These are phyloP conservation scores for Pristionchus pacificus DNA, from an alignment of 1,140 invertebrate genomes.

Conservation along the genomic window DNA sequence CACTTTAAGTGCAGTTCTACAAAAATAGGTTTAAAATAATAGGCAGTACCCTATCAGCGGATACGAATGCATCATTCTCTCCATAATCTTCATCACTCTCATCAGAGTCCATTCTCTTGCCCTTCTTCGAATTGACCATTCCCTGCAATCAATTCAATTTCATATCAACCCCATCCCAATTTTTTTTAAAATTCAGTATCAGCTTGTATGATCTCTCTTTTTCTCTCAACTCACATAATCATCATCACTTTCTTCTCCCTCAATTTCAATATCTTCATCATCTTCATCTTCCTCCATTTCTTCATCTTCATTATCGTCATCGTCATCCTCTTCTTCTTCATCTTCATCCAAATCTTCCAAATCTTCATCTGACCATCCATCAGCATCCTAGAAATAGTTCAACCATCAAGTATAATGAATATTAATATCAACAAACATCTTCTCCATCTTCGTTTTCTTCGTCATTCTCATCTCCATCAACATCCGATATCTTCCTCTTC, in stretches of 20 bases:
- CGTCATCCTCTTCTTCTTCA: slow-evolving; percentile 58
- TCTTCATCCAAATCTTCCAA: slow-evolving; percentile 59
- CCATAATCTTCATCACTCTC: slow-evolving; percentile 17
- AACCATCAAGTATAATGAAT: background rate
- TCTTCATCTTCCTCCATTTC: slow-evolving; percentile 24
- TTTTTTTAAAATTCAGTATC: no score
- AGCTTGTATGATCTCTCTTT: background rate
- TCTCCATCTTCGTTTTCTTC: slow-evolving; percentile 31
- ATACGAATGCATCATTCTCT: slow-evolving; percentile 30
- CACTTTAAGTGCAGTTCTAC: background rate
- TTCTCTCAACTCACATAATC: background rate
- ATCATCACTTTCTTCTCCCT: slow-evolving; percentile 8
- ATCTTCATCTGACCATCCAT: slow-evolving; percentile 34
- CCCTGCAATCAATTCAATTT: no score
- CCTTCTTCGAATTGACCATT: no score
- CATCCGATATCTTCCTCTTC: slow-evolving; percentile 51
- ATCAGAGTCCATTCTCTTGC: background rate
- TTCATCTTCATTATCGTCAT: slow-evolving; percentile 42
- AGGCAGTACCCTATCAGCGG: slow-evolving; percentile 13
- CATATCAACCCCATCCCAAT: background rate
- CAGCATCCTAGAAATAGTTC: no score
- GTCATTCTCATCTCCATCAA: slow-evolving; percentile 17
- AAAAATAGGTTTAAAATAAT: background rate
- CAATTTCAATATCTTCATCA: slow-evolving; percentile 13
- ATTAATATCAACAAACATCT: slow-evolving; percentile 14